These are phyloP conservation scores for Arion vulgaris DNA, from an alignment of 1,140 invertebrate genomes.

Conservation along the genomic window DNA sequence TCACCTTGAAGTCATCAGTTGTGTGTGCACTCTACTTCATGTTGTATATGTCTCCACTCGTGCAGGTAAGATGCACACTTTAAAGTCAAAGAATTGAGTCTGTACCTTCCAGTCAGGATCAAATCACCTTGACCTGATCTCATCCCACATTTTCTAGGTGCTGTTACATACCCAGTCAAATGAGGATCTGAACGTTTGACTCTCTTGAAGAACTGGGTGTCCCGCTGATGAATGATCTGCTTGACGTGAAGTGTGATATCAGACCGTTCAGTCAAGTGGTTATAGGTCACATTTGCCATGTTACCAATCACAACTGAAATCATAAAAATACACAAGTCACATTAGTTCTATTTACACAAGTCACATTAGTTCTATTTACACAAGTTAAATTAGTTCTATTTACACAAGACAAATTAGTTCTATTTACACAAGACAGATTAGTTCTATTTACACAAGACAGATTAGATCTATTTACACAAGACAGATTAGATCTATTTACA, in stretches of 20 bases:
- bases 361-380: too few relatives aligned
- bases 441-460: too few relatives aligned
- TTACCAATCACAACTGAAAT: conserved; percentile 59
- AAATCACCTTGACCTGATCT: conserved; percentile 82
- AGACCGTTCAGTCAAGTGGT: conserved; percentile 41
- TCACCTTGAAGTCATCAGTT: neutral
- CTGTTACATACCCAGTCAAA: conserved; percentile 67
- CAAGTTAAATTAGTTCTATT: too few relatives aligned
- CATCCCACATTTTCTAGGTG: conserved; percentile 81
- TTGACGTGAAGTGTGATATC: conserved; percentile 50
- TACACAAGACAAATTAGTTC: too few relatives aligned
- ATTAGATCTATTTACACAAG: too few relatives aligned
- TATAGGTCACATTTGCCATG: conserved; percentile 49
- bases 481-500: too few relatives aligned
- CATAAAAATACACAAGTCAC: neutral
- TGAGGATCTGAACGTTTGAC: conserved; percentile 35
- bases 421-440: too few relatives aligned
- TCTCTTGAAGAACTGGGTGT: conserved; percentile 37
- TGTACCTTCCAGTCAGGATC: conserved; percentile 83
- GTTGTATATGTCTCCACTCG: conserved; percentile 79
- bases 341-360: too few relatives aligned
- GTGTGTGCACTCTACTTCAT: conserved; percentile 73
- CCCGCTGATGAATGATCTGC: conserved; percentile 53
- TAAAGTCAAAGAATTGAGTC: conserved; percentile 81
- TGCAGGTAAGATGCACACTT: conserved; percentile 82